Conservation (phyloP, 2,888 invertebrate species). For the Hypomecis atomaria region DNA sequence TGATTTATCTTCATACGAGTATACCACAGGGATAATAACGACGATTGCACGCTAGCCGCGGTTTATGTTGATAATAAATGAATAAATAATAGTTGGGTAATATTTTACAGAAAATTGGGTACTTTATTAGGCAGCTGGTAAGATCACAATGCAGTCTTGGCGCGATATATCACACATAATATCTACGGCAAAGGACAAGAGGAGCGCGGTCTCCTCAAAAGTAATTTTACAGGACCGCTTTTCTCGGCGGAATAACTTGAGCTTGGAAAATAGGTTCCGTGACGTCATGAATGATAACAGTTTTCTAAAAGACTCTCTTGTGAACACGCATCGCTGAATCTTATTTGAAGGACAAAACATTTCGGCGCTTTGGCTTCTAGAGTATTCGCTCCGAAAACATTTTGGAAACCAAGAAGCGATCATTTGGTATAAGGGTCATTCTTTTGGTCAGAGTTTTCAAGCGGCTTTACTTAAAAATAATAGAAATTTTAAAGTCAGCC, state of each 20-base stretch:
- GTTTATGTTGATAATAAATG: constrained; percentile 55
- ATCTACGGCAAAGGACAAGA: constrained; percentile 56
- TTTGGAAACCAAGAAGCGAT: constrained; percentile 6
- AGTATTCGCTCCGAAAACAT: constrained; percentile 6
- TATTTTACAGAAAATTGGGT: constrained; percentile 64
- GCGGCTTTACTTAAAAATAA: no score
- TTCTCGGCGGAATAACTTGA: constrained; percentile 53
- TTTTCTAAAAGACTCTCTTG: constrained; percentile 53
- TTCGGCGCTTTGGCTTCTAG: constrained; percentile 3
- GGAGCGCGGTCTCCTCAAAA: constrained; percentile 51
- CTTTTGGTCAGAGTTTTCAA: no score
- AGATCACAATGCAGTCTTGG: constrained; percentile 49
- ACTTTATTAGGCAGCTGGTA: constrained; percentile 56
- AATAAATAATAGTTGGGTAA: constrained; percentile 57
- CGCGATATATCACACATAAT: constrained; percentile 68
- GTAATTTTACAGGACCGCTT: constrained; percentile 59
- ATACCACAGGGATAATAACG: constrained; percentile 49
- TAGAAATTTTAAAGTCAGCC: no score
- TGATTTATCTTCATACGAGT: constrained; percentile 47
- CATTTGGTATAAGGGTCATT: no score
- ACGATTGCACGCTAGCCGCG: constrained; percentile 42
- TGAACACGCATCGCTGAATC: constrained; percentile 43
- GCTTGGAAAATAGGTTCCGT: constrained; percentile 55
- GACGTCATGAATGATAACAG: constrained; percentile 55
- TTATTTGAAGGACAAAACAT: constrained; percentile 35